Evolutionary conservation across 2,888 invertebrate species (phyloP).

Genomic region (Eilema caniola): DNA sequence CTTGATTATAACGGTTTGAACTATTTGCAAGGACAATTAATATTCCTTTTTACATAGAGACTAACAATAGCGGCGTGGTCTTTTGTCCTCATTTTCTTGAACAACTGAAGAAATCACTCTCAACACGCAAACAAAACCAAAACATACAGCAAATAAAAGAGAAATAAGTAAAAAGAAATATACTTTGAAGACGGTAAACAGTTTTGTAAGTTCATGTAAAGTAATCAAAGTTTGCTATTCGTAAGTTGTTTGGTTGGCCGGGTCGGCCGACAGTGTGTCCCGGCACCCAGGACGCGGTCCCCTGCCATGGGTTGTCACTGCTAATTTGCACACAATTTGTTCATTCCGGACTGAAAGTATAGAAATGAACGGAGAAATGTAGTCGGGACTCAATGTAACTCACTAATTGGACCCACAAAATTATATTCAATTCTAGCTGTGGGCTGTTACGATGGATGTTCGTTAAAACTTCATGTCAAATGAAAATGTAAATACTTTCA

Average conservation of each 20-base stretch:
- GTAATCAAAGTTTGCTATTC: constrained; percentile 17
- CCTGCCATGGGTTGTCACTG: constrained; percentile 74
- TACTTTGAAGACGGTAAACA: constrained; percentile 12
- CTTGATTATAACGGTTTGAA: constrained; percentile 75
- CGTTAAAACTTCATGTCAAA: constrained; percentile 70
- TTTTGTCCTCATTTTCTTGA: background rate
- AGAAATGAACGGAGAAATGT: constrained; percentile 78
- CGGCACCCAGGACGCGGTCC: constrained; percentile 58
- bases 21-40: constrained; percentile 76
- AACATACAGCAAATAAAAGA: background rate
- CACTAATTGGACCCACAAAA: constrained; percentile 75
- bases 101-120: background rate
- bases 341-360: constrained; percentile 77
- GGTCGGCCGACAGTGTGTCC: constrained; percentile 58
- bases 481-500: constrained; percentile 66
- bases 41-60: constrained; percentile 65
- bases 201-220: constrained; percentile 18
- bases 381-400: constrained; percentile 72
- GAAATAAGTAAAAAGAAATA: constrained; percentile 14
- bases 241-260: constrained; percentile 22
- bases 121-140: background rate
- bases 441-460: constrained; percentile 62
- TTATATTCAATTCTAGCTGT: constrained; percentile 63
- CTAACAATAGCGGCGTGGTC: constrained; percentile 11
- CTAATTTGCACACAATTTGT: constrained; percentile 85